phyloP scores from a whole-genome alignment of 2,888 invertebrate genomes.

The Polylopha cassiicola region DNA sequence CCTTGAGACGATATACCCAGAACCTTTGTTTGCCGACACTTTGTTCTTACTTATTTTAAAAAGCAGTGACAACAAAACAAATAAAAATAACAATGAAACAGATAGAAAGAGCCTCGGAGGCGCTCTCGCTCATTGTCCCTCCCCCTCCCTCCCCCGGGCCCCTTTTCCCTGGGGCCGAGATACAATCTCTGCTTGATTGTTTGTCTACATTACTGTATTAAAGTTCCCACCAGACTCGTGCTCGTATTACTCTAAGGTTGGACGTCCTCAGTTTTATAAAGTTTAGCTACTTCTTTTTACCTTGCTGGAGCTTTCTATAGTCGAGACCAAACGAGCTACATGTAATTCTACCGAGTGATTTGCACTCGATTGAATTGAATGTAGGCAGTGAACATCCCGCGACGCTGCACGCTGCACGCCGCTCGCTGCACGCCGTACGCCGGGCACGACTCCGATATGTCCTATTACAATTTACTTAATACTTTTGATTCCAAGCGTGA shows the following conservation, averaged over 20 bases:
- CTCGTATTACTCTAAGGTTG: conserved; percentile 12
- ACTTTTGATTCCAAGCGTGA: no score
- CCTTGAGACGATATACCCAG: not conserved
- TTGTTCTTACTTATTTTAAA: conserved; percentile 19
- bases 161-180: not conserved
- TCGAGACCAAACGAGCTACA: no score
- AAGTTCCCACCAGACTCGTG: conserved; percentile 5
- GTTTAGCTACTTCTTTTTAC: conserved; percentile 4
- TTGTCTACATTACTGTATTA: conserved; percentile 19
- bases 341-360: no score
- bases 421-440: no score
- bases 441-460: no score
- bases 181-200: conserved; percentile 14
- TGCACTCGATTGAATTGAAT: no score
- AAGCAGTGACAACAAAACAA: conserved; percentile 17
- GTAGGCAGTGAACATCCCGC: no score
- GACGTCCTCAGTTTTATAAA: no score
- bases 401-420: no score
- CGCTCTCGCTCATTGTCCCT: conserved; percentile 2
- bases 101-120: conserved; percentile 10
- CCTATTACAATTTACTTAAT: no score
- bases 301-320: not conserved
- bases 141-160: not conserved
- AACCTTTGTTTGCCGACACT: conserved; percentile 17
- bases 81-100: conserved; percentile 20